A percentile compares a stretch with the other conserved stretches of the same genome.
Evolutionary conservation across 2,113 vertebrate species (phyloP).

Genomic region (Egretta garzetta): DNA sequence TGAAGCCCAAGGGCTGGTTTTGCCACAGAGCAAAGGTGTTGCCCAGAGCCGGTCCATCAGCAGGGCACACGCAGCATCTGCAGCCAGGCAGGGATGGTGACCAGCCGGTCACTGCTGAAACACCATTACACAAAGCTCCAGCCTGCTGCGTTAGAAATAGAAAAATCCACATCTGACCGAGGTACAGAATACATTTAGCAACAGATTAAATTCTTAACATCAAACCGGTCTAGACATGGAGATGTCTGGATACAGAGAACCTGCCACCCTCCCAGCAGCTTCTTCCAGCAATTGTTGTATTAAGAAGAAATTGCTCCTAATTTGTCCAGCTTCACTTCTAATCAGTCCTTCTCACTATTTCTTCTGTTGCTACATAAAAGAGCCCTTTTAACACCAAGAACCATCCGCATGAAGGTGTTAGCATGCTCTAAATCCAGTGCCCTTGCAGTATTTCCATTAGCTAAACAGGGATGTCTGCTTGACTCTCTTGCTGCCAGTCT

Average conservation of each 20-base stretch:
- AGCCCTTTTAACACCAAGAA: not conserved
- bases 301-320: not conserved
- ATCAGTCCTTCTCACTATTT: not conserved
- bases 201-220: not conserved
- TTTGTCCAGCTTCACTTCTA: not conserved
- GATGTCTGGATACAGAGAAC: not conserved
- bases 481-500: not conserved
- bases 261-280: not conserved
- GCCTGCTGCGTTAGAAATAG: not conserved
- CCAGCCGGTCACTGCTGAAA: not conserved
- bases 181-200: not conserved
- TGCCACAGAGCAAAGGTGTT: not conserved
- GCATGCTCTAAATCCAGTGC: not conserved
- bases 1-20: not conserved
- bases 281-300: not conserved
- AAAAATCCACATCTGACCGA: not conserved
- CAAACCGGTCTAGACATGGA: not conserved
- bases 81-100: not conserved
- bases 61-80: fast-evolving
- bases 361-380: not conserved
- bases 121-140: not conserved
- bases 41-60: not conserved
- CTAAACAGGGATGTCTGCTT: not conserved
- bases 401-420: not conserved
- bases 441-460: not conserved